Evolutionary conservation across 64 coral and sea anemone species (phyloP), one percentile per base, ranked within the genome.

Genomic region (Porites lutea): DNA sequence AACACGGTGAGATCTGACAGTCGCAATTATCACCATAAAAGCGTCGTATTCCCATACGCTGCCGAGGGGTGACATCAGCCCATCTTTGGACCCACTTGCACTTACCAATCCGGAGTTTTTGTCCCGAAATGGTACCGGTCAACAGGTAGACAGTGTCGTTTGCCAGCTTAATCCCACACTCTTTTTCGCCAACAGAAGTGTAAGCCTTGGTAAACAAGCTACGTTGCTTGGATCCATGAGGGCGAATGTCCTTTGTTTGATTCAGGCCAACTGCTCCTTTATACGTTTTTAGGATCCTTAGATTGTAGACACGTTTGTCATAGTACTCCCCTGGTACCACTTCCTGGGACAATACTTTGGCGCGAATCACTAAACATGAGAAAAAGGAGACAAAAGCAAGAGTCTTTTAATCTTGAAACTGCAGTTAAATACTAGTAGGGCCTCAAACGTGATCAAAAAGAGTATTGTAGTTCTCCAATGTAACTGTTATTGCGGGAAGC

Each of bases 241-340:
- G 73, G 6, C 75, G 48, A 18, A 93, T 49, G 47, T 64, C 50
- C 15, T 51, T 74, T 2, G 83, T 87, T 59, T 66, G 64, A 6
- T 79, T 77, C 6, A 93, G 65, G 4, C 43, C 18, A 1, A 6
- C 4, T 0, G 4, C 23, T 79, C 91, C 91, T 70, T 93, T 93
- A 59, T 55, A 93, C 3, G 53, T 79, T 75, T 93, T 93, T 12
- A 65, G 74, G 73, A 93, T 87, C 14, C 91, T 83, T 12, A 93
- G 7, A 22, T 84, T n/a, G 81, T 21, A 84, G 16, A 68, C 64
- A 4, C 45, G 81, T 68, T 16, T 84, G 27, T 37, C 27, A 37
- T 37, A 37, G 63, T 50, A 50, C n/a, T 69, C 14, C 5, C 52
- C 43, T 48, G 18, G 4, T 46, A 68, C 5, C 11, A 68, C 46